Conservation (phyloP, 2,113 vertebrate species). For the Mormyrus lacerda region DNA sequence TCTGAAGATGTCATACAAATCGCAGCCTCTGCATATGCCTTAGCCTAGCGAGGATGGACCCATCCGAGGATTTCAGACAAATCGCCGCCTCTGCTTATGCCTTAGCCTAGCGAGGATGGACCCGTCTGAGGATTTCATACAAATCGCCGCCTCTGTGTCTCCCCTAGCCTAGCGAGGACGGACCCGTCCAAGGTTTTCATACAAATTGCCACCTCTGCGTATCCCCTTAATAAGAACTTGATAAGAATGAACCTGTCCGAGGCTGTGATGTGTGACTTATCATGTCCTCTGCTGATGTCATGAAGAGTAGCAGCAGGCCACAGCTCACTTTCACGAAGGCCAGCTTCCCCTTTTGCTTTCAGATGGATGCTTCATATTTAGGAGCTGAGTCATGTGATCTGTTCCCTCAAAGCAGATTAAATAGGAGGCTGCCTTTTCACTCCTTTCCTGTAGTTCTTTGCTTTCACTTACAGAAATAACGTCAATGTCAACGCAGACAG, state of each 20-base stretch:
- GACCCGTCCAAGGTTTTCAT: not conserved
- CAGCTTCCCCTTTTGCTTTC: not conserved
- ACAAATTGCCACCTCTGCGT: not conserved
- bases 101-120: not conserved
- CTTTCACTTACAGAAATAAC: not conserved
- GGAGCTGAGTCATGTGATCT: not conserved
- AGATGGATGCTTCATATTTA: not conserved
- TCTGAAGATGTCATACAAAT: no score
- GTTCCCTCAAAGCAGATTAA: not conserved
- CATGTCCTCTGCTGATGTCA: not conserved
- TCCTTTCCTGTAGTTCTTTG: not conserved
- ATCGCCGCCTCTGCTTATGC: not conserved
- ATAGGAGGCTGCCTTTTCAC: not conserved
- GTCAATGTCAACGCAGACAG: not conserved
- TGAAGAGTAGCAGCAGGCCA: not conserved
- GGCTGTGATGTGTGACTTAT: no score
- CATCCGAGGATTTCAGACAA: not conserved
- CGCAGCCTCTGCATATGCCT: no score
- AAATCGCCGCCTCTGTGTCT: not conserved
- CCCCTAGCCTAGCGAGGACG: not conserved
- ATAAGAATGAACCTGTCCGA: not conserved
- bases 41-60: not conserved
- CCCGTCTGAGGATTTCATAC: not conserved
- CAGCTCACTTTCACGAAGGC: not conserved
- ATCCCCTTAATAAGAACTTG: not conserved